phyloP scores from a whole-genome alignment of 2,797 vertebrate genomes.

The Rhabdophis nuchalis region DNA sequence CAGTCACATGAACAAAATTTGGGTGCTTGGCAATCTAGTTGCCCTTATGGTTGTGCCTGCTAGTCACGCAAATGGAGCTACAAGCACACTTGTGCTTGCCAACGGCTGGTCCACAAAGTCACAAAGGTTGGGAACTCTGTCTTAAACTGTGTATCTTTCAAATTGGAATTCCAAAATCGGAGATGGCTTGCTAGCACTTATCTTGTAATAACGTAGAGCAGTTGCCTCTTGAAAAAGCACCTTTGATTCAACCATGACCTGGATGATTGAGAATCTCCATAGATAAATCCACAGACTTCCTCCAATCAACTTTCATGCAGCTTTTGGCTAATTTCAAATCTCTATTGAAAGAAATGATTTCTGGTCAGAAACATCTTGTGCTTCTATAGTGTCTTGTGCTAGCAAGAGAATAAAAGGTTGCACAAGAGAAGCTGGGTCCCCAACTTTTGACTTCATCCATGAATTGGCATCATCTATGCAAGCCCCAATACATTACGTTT shows the following conservation, averaged over 20 bases:
- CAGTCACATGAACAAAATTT: not conserved
- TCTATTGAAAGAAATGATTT: not conserved
- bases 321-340: not conserved
- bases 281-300: not conserved
- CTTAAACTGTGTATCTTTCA: not conserved
- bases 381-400: not conserved
- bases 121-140: not conserved
- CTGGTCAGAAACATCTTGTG: not conserved
- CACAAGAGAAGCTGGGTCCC: not conserved
- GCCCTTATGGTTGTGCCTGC: not conserved
- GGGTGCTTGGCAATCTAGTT: not conserved
- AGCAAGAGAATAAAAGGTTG: not conserved
- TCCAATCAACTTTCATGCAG: not conserved
- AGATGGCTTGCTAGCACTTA: too few species aligned
- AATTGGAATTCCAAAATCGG: too few species aligned
- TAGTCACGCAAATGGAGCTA: not conserved
- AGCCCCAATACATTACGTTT: not conserved
- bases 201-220: too few species aligned
- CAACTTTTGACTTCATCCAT: not conserved
- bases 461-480: not conserved
- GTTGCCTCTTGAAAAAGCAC: too few species aligned
- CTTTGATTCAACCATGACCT: too few species aligned
- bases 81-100: too few species aligned
- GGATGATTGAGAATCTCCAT: too few species aligned
- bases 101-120: accelerated